Evolutionary conservation across 2,797 vertebrate species (phyloP), one percentile per base, ranked within the genome.

Genomic region (Erpetoichthys calabaricus): DNA sequence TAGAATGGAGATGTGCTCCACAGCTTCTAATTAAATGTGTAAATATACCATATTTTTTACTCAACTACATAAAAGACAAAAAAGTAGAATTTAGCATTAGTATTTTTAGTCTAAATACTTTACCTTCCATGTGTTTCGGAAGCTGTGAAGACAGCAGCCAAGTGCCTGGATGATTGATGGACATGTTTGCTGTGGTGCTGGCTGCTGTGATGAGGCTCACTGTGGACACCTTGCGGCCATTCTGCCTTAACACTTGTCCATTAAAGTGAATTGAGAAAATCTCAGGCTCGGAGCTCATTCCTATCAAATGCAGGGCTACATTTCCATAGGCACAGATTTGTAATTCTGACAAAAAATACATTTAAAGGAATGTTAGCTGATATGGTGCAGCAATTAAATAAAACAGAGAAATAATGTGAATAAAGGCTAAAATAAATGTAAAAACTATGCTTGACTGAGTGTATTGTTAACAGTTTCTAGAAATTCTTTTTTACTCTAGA

Each of bases 251-350:
- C 63, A 91, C 88, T 56, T 99, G 93, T 1, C 92, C 94, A 2
- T 89, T 93, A 70, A 98, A 76, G 56, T 99, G 96, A 60, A 98
- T 75, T 0, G 96, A 93, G 75, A 97, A 99, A 5, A 94, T 67
- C 75, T 98, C 96, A 1, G 90, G 80, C 56, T 85, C 75, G 1
- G 91, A 93, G 72, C 91, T 96, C 91, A 97, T 96, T 5, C 84
- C 92, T 64, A 93, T 63, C 64, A 99, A 79, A 64, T 99, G 91
- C 79, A 91, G 90, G 62, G 85, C 91, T 57, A 94, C 72, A 2
- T 77, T 70, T 60, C 89, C 79, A 44, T 88, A 63, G 3, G 84
- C 79, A 64, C 94, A 97, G 58, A 89, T 63, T 3, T 64, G 76
- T 60, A 94, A 62, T 68, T 82, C 96, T 98, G 80, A 54, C 74